These are phyloP conservation scores for Drosophila peninsularis DNA, from an alignment of 2,888 invertebrate genomes.

Conservation along the genomic window DNA sequence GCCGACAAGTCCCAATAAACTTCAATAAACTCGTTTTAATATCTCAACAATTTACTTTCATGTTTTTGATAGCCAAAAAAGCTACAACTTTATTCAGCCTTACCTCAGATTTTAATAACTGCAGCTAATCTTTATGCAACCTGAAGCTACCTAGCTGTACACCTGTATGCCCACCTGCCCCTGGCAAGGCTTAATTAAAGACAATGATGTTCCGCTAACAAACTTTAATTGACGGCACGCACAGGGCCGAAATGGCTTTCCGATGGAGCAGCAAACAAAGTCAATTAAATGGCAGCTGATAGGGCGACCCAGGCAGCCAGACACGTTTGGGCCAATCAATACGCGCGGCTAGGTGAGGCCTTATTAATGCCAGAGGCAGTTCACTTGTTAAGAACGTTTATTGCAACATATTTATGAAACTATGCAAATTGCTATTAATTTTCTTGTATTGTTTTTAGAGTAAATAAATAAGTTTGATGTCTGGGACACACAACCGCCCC, in stretches of 20 bases:
- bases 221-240: slow-evolving; percentile 56
- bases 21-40: slow-evolving; percentile 76
- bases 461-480: slow-evolving; percentile 77
- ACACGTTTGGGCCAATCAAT: slow-evolving; percentile 7
- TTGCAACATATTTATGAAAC: slow-evolving; percentile 73
- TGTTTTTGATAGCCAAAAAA: slow-evolving; percentile 9
- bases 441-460: slow-evolving; percentile 79
- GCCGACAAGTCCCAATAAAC: slow-evolving; percentile 78
- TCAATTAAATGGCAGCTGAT: slow-evolving; percentile 62
- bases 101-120: not conserved
- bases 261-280: slow-evolving; percentile 41
- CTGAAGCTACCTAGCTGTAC: too few species aligned
- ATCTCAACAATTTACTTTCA: slow-evolving; percentile 55
- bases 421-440: slow-evolving; percentile 79
- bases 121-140: slow-evolving; percentile 4
- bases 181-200: slow-evolving; percentile 33
- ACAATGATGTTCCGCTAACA: slow-evolving; percentile 29
- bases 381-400: slow-evolving; percentile 59
- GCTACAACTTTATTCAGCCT: not conserved
- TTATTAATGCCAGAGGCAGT: slow-evolving; percentile 12
- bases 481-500: slow-evolving; percentile 25
- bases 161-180: not conserved
- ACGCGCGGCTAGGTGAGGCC: not conserved
- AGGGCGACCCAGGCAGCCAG: slow-evolving; percentile 22
- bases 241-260: slow-evolving; percentile 50